Evolutionary conservation across 2,888 invertebrate species (phyloP), one percentile per base, ranked within the genome.

Genomic region (Resseliella maxima): DNA sequence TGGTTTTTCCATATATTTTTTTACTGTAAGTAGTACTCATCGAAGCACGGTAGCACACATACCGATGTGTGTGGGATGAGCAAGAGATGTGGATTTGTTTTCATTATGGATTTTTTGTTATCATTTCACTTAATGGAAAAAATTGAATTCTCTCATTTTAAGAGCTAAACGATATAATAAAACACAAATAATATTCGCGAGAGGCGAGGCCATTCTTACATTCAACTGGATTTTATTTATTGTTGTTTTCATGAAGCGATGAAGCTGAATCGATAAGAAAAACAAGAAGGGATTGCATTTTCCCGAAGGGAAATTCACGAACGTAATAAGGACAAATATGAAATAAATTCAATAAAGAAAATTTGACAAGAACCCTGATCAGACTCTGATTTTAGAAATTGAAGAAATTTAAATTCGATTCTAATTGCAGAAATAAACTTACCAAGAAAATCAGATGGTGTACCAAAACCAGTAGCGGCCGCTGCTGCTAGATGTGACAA

Each of bases 391-490:
- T n/a, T n/a, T n/a, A n/a, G n/a, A n/a, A n/a, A n/a, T n/a, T n/a
- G n/a, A n/a, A n/a, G n/a, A n/a, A n/a, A n/a, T n/a, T n/a, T n/a
- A n/a, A n/a, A n/a, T n/a, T n/a, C n/a, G n/a, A n/a, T n/a, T n/a
- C n/a, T n/a, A n/a, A n/a, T n/a, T n/a, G n/a, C n/a, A n/a, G n/a
- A n/a, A n/a, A n/a, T 45, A 46, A 2, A 92, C 94, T 92, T 92
- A 96, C 96, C 96, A 90, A 96, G 93, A 90, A 96, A 95, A 90
- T 96, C 96, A 38, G 96, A 94, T 83, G 94, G 94, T 89, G 94
- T 93, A 86, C 94, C 94, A 89, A 94, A 95, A 31, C 93, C 92
- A 12, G 92, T 92, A 12, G 92, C 92, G 59, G 93, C 93, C 89
- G 95, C 92, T 89, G 93, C 92, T 89, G 94, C 92, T 88, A 95